Base-by-base conservation (phyloP, 1,140 invertebrate genomes). In the Cherax quadricarinatus region DNA sequence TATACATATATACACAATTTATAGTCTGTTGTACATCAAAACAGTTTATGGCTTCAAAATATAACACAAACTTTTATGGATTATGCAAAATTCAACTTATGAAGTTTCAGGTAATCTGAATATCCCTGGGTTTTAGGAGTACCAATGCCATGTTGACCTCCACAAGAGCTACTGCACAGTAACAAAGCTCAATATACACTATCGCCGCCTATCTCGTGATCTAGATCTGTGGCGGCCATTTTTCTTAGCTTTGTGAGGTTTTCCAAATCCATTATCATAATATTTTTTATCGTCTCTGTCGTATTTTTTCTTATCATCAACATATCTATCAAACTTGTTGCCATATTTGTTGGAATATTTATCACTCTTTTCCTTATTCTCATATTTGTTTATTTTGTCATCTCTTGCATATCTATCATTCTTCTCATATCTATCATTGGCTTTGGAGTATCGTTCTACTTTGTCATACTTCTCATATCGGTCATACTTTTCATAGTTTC, bases 201-300 rank as follows among this genome's bases (percentile, higher is more conserved):
- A 91, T 62, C 90, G 90, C 49, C 90, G 84, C 62, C 90, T 79
- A 81, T 91, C 90, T 49, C 90, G 62, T 18, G 90, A 91, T 6
- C 90, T 30, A 18, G 90, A 91, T 70, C 90, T 86, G 62, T 91
- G 90, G 10, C 90, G 83, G 10, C 90, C 90, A 30, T 91, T 91
- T 75, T 91, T 91, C 49, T 91, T 91, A 12, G 90, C 75, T 81
- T 91, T 91, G 75, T 91, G 90, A 12, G 90, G 90, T 66, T 91
- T 91, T 41, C 90, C 90, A 53, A 91, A 91, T 30, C 90, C 90
- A 49, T 91, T 91, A 24, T 91, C 90, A 41, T 91, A 91, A 73
- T 91, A 91, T 62, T 91, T 91, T 80, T 91, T 91, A 57, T 91
- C 90, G 41, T 91, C 90, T 24, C 90, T 60, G 9, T 91, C 90